These are phyloP conservation scores for Aplodontia rufa DNA, from an alignment of 2,113 vertebrate species.

Conservation along the genomic window DNA sequence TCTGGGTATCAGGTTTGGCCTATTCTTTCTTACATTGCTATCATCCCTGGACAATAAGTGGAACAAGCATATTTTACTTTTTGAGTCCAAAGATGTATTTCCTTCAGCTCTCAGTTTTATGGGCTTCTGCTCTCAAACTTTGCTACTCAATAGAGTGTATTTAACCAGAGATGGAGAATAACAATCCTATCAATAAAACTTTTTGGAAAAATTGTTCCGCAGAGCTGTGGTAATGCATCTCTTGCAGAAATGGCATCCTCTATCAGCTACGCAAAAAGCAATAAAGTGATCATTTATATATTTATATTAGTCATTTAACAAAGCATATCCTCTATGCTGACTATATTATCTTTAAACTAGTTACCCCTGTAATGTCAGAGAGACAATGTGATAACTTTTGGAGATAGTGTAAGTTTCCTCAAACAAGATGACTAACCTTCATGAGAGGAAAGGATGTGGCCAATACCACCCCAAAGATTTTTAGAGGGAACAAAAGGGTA, in stretches of 20 bases:
- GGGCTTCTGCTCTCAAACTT: background rate
- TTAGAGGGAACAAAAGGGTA: background rate
- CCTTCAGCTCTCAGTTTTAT: background rate
- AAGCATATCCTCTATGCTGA: background rate
- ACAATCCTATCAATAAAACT: background rate
- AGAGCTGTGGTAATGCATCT: background rate
- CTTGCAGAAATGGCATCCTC: background rate
- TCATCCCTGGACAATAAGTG: background rate
- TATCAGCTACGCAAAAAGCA: background rate
- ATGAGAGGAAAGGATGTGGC: background rate
- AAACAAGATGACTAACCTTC: background rate
- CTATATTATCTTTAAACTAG: background rate
- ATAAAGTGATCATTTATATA: background rate
- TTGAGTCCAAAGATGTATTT: conserved; percentile 4
- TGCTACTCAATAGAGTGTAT: background rate
- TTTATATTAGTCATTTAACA: background rate
- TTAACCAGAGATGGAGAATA: background rate
- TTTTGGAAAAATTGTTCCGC: background rate
- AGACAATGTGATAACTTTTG: background rate
- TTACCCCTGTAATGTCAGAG: background rate
- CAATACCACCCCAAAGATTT: background rate
- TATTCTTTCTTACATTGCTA: background rate
- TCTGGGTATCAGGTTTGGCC: background rate
- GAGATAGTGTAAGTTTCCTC: background rate
- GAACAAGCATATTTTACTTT: conserved; percentile 5